These are phyloP conservation scores for Anthopleura xanthogrammica DNA, from an alignment of 92 coral and sea anemone genomes.

Conservation along the genomic window DNA sequence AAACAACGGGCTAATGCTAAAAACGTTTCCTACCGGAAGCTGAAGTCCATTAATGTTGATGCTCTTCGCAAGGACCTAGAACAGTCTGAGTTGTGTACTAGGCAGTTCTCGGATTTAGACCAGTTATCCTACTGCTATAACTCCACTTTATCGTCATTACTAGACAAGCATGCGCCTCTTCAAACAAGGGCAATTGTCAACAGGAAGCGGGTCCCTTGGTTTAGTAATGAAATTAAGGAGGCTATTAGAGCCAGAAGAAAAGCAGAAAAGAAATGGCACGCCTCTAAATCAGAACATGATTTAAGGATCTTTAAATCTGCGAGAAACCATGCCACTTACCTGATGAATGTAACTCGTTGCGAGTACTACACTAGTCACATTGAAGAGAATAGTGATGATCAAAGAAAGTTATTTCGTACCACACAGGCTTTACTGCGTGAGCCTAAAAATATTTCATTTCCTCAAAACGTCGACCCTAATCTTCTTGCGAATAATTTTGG, in stretches of 20 bases:
- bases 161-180: no score
- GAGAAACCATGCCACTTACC: conserved; percentile 25
- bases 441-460: conserved; percentile 9
- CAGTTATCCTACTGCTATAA: no score
- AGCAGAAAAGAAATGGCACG: conserved; percentile 34
- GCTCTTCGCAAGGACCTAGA: no score
- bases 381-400: conserved; percentile 21
- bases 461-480: conserved; percentile 15
- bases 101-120: no score
- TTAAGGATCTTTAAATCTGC: conserved; percentile 12
- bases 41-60: no score
- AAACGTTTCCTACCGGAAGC: no score
- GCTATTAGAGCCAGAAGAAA: background rate
- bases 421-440: conserved; percentile 25
- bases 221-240: background rate
- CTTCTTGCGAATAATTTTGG: conserved; percentile 26
- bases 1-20: no score
- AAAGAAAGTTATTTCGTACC: conserved; percentile 25
- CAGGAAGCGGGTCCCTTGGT: background rate
- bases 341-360: conserved; percentile 17
- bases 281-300: conserved; percentile 18
- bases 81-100: no score
- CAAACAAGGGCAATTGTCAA: background rate
- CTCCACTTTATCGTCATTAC: no score
- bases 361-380: conserved; percentile 34